Evolutionary conservation across 2,797 vertebrate genomes (phyloP).

Genomic region (Cichlasoma orientale): DNA sequence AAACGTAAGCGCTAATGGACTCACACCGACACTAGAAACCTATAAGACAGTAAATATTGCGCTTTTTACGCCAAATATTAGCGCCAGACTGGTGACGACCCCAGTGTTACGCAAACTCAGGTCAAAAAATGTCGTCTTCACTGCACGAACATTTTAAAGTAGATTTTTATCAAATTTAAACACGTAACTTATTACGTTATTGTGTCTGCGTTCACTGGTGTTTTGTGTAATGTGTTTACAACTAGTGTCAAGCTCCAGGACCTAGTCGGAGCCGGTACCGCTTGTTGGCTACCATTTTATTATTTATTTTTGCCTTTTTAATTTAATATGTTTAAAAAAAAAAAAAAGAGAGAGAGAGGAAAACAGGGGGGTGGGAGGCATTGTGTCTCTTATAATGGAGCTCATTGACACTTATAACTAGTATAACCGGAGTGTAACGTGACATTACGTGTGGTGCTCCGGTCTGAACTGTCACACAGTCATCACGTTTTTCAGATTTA

Average conservation of each 20-base stretch:
- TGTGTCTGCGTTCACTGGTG: rapidly evolving
- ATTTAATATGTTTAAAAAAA: not conserved
- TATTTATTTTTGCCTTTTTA: not conserved
- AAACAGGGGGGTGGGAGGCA: not conserved
- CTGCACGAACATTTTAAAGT: not conserved
- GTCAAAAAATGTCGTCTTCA: not conserved
- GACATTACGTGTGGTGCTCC: not conserved
- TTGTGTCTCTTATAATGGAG: not conserved
- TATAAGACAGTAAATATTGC: rapidly evolving
- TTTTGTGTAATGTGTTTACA: not conserved
- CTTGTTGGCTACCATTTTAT: not conserved
- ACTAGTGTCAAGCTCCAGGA: conserved; percentile 7
- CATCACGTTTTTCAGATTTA: not conserved
- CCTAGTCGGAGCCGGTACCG: conserved; percentile 23
- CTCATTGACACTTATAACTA: not conserved
- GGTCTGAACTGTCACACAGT: not conserved
- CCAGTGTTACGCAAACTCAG: conserved; percentile 45
- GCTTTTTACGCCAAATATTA: not conserved
- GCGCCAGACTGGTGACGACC: conserved; percentile 4
- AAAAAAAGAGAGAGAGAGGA: no score
- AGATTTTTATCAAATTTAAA: rapidly evolving
- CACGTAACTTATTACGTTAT: rapidly evolving
- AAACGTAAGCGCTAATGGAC: not conserved
- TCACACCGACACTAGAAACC: not conserved
- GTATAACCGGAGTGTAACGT: not conserved